Percentiles rank a stretch among this genome's conserved stretches.
These are phyloP conservation scores for Macrobrachium rosenbergii DNA, from an alignment of 1,140 invertebrate species.

Conservation along the genomic window DNA sequence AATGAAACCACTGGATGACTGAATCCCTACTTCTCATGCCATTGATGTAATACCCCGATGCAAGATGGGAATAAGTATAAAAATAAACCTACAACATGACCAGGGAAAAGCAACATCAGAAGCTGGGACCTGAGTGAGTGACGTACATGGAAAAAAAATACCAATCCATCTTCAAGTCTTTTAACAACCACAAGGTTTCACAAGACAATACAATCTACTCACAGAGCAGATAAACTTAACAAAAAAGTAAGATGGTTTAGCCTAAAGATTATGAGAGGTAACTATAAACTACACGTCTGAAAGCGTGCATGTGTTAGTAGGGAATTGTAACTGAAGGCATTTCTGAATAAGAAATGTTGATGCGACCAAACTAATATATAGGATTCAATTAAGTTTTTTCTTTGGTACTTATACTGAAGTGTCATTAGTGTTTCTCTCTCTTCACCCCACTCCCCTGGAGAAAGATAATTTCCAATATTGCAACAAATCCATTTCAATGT, in stretches of 20 bases:
- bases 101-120: slow-evolving; percentile 45
- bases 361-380: slow-evolving; percentile 5
- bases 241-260: not conserved
- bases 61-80: slow-evolving; percentile 39
- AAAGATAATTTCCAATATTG: not conserved
- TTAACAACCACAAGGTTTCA: slow-evolving; percentile 12
- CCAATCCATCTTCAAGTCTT: slow-evolving; percentile 16
- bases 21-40: slow-evolving; percentile 48
- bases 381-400: slow-evolving; percentile 39
- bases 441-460: not conserved
- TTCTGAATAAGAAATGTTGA: slow-evolving; percentile 21
- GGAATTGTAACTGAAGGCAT: slow-evolving; percentile 25
- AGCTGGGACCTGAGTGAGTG: slow-evolving; percentile 45
- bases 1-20: slow-evolving; percentile 33
- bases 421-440: slow-evolving; percentile 25
- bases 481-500: not conserved
- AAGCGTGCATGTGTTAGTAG: slow-evolving; percentile 2
- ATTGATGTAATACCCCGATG: slow-evolving; percentile 26
- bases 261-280: not conserved
- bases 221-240: slow-evolving; percentile 8
- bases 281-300: slow-evolving; percentile 18
- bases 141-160: slow-evolving; percentile 34
- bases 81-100: slow-evolving; percentile 44
- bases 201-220: not conserved
- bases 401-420: slow-evolving; percentile 50